Evolutionary conservation across 2,888 invertebrate genomes (phyloP).

Genomic region (Ecdyonurus torrentis): DNA sequence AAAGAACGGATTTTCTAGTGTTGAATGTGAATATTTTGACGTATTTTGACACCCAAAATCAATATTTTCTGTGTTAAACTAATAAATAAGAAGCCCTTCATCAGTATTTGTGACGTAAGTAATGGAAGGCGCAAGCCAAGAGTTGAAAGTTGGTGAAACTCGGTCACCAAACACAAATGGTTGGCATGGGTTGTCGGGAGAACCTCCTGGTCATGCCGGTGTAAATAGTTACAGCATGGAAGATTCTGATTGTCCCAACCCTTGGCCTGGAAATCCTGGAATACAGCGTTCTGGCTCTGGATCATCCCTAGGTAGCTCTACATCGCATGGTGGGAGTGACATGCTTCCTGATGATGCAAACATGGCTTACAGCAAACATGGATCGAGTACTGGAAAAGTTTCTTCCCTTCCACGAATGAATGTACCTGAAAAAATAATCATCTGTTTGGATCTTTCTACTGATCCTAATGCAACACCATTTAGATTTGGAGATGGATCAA

Average conservation of each 20-base stretch:
- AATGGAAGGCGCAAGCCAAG: neutral
- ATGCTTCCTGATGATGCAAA: neutral
- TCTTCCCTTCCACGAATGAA: slow-evolving; percentile 21
- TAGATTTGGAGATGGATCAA: slow-evolving; percentile 33
- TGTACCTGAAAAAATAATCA: slow-evolving; percentile 41
- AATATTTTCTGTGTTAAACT: too few species aligned
- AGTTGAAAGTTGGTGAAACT: neutral
- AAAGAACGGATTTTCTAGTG: too few species aligned
- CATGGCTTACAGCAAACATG: neutral
- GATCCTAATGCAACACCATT: slow-evolving; percentile 38
- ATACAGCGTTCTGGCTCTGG: neutral
- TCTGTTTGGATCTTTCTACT: slow-evolving; percentile 43
- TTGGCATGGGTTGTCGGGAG: neutral
- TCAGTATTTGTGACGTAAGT: neutral
- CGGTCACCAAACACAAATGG: neutral
- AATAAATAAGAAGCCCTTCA: too few species aligned
- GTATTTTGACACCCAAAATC: too few species aligned
- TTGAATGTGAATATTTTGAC: too few species aligned
- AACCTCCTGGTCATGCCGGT: neutral
- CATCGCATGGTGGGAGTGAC: neutral
- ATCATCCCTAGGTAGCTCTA: neutral
- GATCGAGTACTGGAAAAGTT: neutral
- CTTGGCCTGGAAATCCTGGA: neutral
- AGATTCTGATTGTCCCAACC: neutral
- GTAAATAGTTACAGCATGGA: neutral